Base-by-base conservation (phyloP, 37 sponge, comb jelly and placozoan species). In the Haliclona indistincta region DNA sequence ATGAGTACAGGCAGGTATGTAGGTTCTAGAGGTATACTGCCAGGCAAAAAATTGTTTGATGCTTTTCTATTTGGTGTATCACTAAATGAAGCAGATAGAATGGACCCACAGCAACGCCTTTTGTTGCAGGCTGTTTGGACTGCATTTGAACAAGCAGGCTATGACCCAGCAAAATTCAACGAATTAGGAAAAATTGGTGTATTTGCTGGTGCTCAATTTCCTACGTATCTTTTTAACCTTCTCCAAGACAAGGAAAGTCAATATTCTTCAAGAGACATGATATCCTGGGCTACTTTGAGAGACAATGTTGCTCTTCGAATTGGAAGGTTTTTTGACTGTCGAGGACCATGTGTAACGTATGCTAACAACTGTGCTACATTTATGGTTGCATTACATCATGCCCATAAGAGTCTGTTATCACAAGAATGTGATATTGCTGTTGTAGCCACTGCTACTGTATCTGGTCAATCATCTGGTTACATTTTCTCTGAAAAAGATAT, bases 381-480 rank as follows among this genome's bases (percentile, higher is more conserved):
- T 64, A 22, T 38, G 3, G 65, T 33, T 34, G 65, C 65, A 26
- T 38, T 64, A 3, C 65, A 64, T 32, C 35, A 64, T 64, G 65
- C 65, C 35, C 65, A 38, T 34, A 4, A 3, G 36, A 64, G 65
- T 10, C 34, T 64, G 36, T 22, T 64, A 2, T 33, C 4, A 64
- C 34, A 15, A 5, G 65, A 64, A 15, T 64, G 65, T 64, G 65
- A 64, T 10, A 64, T 64, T 64, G 65, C 65, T 64, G 65, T 64
- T 4, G 65, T 64, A 64, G 65, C 65, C 2, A 38, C 65, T 10
- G 65, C 34, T 3, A 10, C 65, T 15, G 4, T 64, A 3, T 25
- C 65, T 3, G 6, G 37, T 3, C 22, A 34, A 2, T 34, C 30
- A 10, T 22, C 32, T 10, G 65, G 65, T 34, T 64, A 64, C 65